phyloP scores from a whole-genome alignment of 2,888 invertebrate species.

The Parapristionchus giblindavisi region DNA sequence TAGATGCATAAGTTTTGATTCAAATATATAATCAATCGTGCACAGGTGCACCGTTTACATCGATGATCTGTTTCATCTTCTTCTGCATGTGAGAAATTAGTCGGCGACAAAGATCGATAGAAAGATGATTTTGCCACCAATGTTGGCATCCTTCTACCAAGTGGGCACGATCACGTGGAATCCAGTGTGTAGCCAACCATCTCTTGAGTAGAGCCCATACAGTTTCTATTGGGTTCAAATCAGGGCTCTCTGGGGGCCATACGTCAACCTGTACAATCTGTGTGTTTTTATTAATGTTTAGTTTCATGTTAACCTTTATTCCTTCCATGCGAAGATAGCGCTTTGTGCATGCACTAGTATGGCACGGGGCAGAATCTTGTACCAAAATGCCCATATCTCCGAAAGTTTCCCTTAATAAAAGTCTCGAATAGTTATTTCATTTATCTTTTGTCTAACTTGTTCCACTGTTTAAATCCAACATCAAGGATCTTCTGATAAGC shows the following conservation, averaged over 20 bases:
- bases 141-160: not conserved
- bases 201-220: not conserved
- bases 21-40: no score
- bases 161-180: not conserved
- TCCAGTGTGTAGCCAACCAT: not conserved
- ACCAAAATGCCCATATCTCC: not conserved
- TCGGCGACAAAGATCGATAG: not conserved
- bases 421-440: not conserved
- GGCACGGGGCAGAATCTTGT: not conserved
- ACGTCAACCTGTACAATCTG: not conserved
- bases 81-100: not conserved
- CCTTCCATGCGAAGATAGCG: not conserved
- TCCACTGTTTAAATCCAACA: not conserved
- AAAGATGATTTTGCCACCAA: not conserved
- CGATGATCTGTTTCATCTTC: constrained; percentile 5
- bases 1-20: no score
- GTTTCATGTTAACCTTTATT: not conserved
- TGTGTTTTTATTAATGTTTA: not conserved
- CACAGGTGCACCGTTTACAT: not conserved
- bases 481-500: not conserved
- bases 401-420: not conserved
- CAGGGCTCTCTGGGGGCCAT: not conserved
- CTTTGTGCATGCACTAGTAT: not conserved
- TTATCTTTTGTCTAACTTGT: not conserved
- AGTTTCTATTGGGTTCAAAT: not conserved